These are phyloP conservation scores for Anguilla japonica DNA, from an alignment of 2,113 vertebrate species.

Conservation along the genomic window DNA sequence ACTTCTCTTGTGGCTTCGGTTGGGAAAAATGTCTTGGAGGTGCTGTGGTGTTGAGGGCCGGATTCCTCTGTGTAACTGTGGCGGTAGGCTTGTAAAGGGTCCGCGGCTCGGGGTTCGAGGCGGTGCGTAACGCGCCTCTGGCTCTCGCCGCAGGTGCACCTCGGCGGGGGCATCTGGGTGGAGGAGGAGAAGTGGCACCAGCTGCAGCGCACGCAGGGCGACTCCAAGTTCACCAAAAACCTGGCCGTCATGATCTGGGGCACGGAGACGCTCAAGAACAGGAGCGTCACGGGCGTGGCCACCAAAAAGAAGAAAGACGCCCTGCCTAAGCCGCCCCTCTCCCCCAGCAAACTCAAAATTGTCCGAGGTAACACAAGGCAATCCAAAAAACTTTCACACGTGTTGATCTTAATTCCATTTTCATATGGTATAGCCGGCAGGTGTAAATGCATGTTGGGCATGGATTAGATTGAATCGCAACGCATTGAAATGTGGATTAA, in stretches of 20 bases:
- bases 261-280: constrained; percentile 98
- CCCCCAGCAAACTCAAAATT: constrained; percentile 97
- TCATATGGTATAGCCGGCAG: neutral
- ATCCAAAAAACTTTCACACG: no score
- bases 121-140: neutral
- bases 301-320: constrained; percentile 99
- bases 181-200: constrained; percentile 99
- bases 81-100: neutral
- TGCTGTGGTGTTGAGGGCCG: neutral
- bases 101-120: neutral
- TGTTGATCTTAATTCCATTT: neutral
- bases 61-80: neutral
- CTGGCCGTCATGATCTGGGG: constrained; percentile 99
- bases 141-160: constrained; percentile 80
- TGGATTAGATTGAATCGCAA: neutral
- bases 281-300: constrained; percentile 96
- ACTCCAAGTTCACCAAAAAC: constrained; percentile 99
- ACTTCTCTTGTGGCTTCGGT: neutral
- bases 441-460: neutral
- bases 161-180: constrained; percentile 97
- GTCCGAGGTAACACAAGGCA: constrained; percentile 85
- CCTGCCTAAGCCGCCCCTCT: constrained; percentile 94
- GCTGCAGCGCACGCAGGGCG: constrained; percentile 96
- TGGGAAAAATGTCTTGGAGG: neutral
- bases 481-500: neutral